Evolutionary conservation across 2,888 invertebrate genomes (phyloP).

Genomic region (Plutella xylostella): DNA sequence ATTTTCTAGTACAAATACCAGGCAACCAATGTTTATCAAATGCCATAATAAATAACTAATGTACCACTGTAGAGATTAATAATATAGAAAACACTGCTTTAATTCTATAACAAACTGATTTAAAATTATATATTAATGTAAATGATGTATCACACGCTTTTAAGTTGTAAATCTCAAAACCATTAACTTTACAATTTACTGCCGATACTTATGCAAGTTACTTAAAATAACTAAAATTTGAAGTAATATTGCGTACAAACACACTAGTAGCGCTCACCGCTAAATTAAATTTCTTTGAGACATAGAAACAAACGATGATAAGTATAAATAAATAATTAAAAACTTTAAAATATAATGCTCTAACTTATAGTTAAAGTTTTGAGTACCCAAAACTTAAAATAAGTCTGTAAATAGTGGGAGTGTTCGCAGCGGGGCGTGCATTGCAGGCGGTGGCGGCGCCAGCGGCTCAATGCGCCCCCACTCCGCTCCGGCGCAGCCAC

Average conservation of each 20-base stretch:
- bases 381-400: constrained; percentile 67
- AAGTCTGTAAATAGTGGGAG: constrained; percentile 45
- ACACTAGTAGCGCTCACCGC: constrained; percentile 38
- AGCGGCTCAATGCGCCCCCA: neutral
- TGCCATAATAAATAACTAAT: constrained; percentile 52
- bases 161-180: constrained; percentile 37
- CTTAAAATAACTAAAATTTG: neutral
- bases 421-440: neutral
- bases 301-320: constrained; percentile 39
- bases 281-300: constrained; percentile 43
- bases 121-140: constrained; percentile 43
- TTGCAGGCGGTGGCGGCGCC: neutral
- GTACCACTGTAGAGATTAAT: constrained; percentile 36
- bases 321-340: constrained; percentile 57
- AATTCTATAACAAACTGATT: constrained; percentile 43
- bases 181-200: neutral
- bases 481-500: neutral
- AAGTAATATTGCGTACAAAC: constrained; percentile 30
- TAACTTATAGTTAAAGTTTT: constrained; percentile 71
- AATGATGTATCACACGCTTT: constrained; percentile 58
- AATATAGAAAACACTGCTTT: constrained; percentile 26
- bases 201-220: neutral
- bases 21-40: constrained; percentile 49
- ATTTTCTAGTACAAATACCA: constrained; percentile 46
- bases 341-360: constrained; percentile 53